These are phyloP conservation scores for Linepithema humile DNA, from an alignment of 1,140 invertebrate species.

Conservation along the genomic window DNA sequence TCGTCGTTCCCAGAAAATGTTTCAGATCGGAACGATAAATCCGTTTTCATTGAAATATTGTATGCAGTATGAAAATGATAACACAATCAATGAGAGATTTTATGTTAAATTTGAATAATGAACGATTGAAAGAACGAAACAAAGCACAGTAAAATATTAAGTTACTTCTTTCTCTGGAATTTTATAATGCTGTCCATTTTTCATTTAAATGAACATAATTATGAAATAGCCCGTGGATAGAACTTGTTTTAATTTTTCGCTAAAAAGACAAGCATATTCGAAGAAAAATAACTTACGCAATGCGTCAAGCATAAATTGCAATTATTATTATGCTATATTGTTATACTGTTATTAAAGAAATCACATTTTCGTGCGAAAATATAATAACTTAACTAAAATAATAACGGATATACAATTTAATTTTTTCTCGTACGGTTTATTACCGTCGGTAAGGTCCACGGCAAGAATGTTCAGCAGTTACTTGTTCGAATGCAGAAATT, in stretches of 20 bases:
- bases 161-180: background rate
- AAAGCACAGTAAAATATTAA: background rate
- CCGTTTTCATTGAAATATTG: background rate
- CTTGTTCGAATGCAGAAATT: constrained; percentile 34
- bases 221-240: background rate
- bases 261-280: background rate
- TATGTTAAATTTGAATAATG: background rate
- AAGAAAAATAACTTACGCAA: background rate
- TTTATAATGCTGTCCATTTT: background rate
- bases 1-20: background rate
- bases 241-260: background rate
- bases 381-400: background rate
- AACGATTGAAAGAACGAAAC: background rate
- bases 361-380: background rate
- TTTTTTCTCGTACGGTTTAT: background rate
- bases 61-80: too few relatives aligned
- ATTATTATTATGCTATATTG: background rate
- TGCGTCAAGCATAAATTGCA: background rate
- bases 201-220: background rate
- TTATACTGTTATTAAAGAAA: background rate
- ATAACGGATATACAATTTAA: background rate
- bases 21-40: background rate
- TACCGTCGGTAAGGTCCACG: background rate
- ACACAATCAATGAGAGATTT: background rate
- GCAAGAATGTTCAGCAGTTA: background rate